Evolutionary conservation across 2,113 vertebrate genomes (phyloP).

Genomic region (Piprites chloris): DNA sequence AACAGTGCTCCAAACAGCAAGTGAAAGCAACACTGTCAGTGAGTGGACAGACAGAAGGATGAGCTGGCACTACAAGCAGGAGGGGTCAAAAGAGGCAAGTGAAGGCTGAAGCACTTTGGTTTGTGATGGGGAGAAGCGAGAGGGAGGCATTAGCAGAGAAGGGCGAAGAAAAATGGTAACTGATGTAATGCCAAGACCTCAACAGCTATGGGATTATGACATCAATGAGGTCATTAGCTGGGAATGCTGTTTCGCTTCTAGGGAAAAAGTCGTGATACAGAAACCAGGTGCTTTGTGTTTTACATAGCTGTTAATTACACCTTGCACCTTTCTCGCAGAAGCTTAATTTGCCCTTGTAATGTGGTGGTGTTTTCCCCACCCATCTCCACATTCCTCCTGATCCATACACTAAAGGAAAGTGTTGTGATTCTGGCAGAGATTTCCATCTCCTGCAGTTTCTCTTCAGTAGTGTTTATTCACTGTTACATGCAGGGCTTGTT

Average conservation of each 20-base stretch:
- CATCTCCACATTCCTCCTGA: neutral
- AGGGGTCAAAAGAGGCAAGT: neutral
- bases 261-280: neutral
- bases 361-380: neutral
- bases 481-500: neutral
- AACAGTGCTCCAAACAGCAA: neutral
- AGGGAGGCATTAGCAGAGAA: neutral
- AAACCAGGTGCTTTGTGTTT: neutral
- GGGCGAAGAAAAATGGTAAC: neutral
- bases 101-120: neutral
- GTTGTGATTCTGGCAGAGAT: neutral
- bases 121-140: neutral
- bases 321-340: neutral
- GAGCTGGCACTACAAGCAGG: neutral
- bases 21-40: neutral
- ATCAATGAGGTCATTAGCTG: slow-evolving; percentile 22
- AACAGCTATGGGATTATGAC: neutral
- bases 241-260: slow-evolving; percentile 1
- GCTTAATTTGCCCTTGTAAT: neutral
- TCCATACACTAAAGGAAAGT: neutral
- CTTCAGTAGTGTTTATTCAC: neutral
- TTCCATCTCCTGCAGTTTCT: neutral
- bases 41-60: neutral
- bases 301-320: slow-evolving; percentile 7
- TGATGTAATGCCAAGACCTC: neutral